Base-by-base conservation (phyloP, 2,888 invertebrate species). In the Diadegma fenestrale region DNA sequence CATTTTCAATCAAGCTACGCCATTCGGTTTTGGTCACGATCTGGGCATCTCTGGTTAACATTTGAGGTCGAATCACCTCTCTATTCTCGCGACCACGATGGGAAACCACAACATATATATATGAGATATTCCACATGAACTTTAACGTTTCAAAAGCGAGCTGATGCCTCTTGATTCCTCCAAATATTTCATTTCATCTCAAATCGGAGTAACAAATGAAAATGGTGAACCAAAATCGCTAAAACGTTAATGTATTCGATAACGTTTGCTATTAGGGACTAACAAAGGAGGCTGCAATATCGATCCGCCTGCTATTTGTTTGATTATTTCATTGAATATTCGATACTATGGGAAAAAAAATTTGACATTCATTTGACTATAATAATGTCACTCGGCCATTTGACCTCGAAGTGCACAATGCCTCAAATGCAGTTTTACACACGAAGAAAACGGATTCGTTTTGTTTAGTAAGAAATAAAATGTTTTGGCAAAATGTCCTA, bases 11-110 rank as follows among this genome's bases (percentile, higher is more conserved):
- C 17, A 58, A 58, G 26, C 37, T 33, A 61, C 30, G 22, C 14
- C 61, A 58, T 64, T 64, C 37, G 17, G 37, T 37, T 64, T 33
- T n/a, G 69, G 37, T 73, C 26, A 22, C 71, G 19, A 71, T 63
- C 19, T 26, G 48, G 22, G 22, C 68, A n/a, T 45, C 54, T 30
- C 75, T 61, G 43, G 80, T 41, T 41, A 37, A 19, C 22, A 54
- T 22, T 33, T 48, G 68, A 75, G 66, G 19, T 41, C 61, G 68
- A 45, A 54, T 66, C 45, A 8, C 33, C 45, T 54, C 77, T 77
- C 64, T 51, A 43, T 72, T 58, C 51, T 51, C 41, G 17, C 41
- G 19, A 80, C 72, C 80, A 26, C 72, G 66, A 54, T 43, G 51
- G 37, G 8, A 72, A 43, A 73, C 72, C 72, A 22, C 37, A 33